phyloP scores from a whole-genome alignment of 2,888 invertebrate species.

The Tromatobia lineatoria region DNA sequence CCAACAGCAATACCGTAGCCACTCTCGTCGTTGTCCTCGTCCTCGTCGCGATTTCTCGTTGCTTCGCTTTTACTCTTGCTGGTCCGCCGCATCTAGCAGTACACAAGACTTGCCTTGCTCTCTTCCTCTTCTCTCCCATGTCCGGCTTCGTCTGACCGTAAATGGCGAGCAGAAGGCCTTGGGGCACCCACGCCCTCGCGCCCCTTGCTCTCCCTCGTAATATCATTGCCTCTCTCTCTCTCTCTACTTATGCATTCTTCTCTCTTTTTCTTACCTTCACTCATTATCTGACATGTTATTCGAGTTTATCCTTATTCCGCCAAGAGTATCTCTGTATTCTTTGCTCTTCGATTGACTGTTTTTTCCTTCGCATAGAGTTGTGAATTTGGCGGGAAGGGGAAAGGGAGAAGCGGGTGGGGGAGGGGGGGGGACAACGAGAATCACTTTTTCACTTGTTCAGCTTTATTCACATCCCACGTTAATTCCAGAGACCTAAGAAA shows the following conservation, averaged over 20 bases:
- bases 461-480: not conserved
- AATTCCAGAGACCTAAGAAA: slow-evolving; percentile 35
- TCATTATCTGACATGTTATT: slow-evolving; percentile 44
- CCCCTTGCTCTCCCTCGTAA: slow-evolving; percentile 63
- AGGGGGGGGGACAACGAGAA: slow-evolving; percentile 28
- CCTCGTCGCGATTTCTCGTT: slow-evolving; percentile 51
- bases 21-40: slow-evolving; percentile 57
- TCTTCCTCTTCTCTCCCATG: slow-evolving; percentile 70
- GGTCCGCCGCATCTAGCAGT: slow-evolving; percentile 39
- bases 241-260: slow-evolving; percentile 30
- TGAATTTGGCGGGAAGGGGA: not conserved
- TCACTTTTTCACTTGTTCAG: slow-evolving; percentile 62
- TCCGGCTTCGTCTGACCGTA: slow-evolving; percentile 79
- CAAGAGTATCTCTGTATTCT: slow-evolving; percentile 8
- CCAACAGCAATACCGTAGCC: slow-evolving; percentile 28
- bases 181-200: slow-evolving; percentile 81
- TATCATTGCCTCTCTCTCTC: slow-evolving; percentile 47
- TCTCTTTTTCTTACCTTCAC: slow-evolving; percentile 46
- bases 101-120: slow-evolving; percentile 55
- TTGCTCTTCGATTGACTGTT: slow-evolving; percentile 7
- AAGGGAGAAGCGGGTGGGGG: too few relatives aligned
- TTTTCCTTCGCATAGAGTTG: slow-evolving; percentile 29
- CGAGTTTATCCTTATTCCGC: slow-evolving; percentile 47
- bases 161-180: slow-evolving; percentile 83
- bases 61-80: slow-evolving; percentile 41